Evolutionary conservation across 2,113 vertebrate genomes (phyloP), one percentile per base, ranked within the genome.

Genomic region (Ammodytes marinus): DNA sequence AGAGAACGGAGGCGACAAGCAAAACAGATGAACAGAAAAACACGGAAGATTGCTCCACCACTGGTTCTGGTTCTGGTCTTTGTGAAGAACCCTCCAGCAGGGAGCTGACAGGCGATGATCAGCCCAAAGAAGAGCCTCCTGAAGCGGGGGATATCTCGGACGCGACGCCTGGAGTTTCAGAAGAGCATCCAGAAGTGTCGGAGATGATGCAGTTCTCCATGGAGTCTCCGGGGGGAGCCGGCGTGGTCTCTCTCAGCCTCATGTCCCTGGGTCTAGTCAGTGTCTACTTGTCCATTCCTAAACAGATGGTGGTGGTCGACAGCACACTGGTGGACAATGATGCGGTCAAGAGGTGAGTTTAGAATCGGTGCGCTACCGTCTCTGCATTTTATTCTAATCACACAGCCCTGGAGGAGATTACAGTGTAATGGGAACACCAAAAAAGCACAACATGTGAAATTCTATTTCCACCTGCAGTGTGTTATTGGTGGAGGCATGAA

Each of bases 291-390:
- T 95, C 91, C 78, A 97, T 99, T 52, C 98, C 98, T 0, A 97
- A 98, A 80, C 97, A 97, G 94, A 97, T 99, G 0, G 96, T 99
- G 4, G 96, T 99, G 76, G 97, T 99, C 84, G 98, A 99, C 95
- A 97, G 96, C 82, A 96, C 86, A 2, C 85, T 98, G 95, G 95
- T 98, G 80, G 97, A 98, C 84, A 97, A 94, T 0, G 96, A 97
- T 63, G 95, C 96, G 2, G 96, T 95, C 4, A 97, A 97, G 90
- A 89, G 64, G 90, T 90, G 73, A 84, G 82, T 35, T 27, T 12
- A 1, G 12, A 72, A 49, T n/a, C 35, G 2, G 5, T 14, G 70
- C 42, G 17, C 39, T 10, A 10, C 27, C 10, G 19, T 55, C 17
- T 14, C 39, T 6, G 8, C 13, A 35, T 35, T 52, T 67, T 1